Evolutionary conservation across 2,113 vertebrate genomes (phyloP).

Genomic region (Patagioenas fasciata): DNA sequence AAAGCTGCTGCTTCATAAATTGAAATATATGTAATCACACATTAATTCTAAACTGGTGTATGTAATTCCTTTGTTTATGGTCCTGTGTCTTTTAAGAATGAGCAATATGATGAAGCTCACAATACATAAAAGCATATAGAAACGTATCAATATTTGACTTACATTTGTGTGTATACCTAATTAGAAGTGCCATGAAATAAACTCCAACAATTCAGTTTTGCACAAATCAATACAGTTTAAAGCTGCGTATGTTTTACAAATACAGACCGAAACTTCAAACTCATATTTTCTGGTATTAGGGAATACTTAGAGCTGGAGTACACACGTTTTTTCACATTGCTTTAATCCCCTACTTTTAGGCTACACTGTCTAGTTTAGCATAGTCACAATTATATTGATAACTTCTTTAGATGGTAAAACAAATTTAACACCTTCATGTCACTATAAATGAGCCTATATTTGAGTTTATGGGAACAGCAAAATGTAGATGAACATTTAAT

Average conservation of each 20-base stretch:
- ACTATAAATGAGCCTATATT: not conserved
- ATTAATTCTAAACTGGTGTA: not conserved
- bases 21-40: not conserved
- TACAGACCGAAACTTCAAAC: not conserved
- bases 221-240: not conserved
- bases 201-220: not conserved
- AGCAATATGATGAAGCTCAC: not conserved
- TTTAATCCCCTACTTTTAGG: not conserved
- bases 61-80: not conserved
- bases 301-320: not conserved
- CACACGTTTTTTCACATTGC: not conserved
- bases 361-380: not conserved
- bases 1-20: conserved; percentile 14
- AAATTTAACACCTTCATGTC: not conserved
- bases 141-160: not conserved
- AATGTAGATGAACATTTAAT: not conserved
- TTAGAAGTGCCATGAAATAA: not conserved
- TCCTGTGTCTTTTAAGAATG: not conserved
- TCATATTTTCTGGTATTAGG: not conserved
- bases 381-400: not conserved
- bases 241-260: not conserved
- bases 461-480: not conserved
- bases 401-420: not conserved
- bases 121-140: not conserved
- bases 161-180: not conserved